A percentile compares a stretch with the other conserved stretches of the same genome.
Evolutionary conservation across 2,113 vertebrate genomes (phyloP).

Genomic region (Rutilus rutilus): DNA sequence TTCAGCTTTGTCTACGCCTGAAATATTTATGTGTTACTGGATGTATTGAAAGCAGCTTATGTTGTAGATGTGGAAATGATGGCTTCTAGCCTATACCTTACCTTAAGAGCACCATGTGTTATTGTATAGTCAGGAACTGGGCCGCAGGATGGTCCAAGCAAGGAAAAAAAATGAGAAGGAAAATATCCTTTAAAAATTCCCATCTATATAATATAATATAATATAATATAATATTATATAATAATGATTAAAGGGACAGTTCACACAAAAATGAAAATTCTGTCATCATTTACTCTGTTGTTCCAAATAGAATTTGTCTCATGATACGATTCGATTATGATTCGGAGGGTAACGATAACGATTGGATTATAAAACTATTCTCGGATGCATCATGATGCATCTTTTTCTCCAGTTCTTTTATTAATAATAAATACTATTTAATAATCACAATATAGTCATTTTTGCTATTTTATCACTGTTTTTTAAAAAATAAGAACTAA

Average conservation of each 20-base stretch:
- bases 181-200: neutral
- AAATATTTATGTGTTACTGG: neutral
- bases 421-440: neutral
- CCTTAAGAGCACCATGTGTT: neutral
- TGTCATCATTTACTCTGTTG: neutral
- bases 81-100: neutral
- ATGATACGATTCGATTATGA: no score
- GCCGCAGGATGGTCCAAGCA: neutral
- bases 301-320: neutral
- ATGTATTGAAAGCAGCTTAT: neutral
- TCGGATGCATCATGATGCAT: no score
- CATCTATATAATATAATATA: neutral
- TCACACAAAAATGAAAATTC: neutral
- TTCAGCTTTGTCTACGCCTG: neutral
- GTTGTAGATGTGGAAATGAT: conserved; percentile 5
- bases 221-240: neutral
- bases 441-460: neutral
- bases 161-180: neutral
- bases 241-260: neutral
- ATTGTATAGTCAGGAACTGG: neutral
- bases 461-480: neutral
- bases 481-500: neutral
- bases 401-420: neutral
- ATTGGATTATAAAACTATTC: no score
- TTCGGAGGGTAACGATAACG: no score